Evolutionary conservation across 2,888 invertebrate genomes (phyloP).

Genomic region (Ochropacha duplaris): DNA sequence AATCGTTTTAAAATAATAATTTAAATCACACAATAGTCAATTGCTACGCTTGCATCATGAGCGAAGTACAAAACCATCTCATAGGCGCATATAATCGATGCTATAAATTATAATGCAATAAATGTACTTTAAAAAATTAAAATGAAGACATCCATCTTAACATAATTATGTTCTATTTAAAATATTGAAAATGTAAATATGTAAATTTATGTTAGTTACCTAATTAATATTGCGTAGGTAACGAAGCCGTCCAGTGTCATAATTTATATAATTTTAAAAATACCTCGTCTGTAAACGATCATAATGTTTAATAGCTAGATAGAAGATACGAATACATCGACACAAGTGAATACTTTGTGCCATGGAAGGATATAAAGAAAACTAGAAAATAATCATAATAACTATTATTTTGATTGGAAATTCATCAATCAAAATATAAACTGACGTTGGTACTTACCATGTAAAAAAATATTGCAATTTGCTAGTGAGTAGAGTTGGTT

Average conservation of each 20-base stretch:
- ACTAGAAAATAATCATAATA: no score
- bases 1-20: no score
- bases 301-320: slow-evolving; percentile 9
- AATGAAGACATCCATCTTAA: no score
- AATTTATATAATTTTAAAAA: slow-evolving; percentile 44
- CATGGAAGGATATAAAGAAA: slow-evolving; percentile 54
- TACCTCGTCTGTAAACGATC: slow-evolving; percentile 26
- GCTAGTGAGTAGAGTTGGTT: no score
- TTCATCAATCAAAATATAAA: neutral
- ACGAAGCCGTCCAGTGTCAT: slow-evolving; percentile 73
- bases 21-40: no score
- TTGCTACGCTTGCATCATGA: no score
- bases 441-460: neutral
- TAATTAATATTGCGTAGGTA: slow-evolving; percentile 31
- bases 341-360: slow-evolving; percentile 77
- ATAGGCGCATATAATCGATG: no score
- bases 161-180: neutral
- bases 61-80: no score
- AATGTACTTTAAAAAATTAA: no score
- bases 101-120: no score
- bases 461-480: no score
- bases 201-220: slow-evolving; percentile 49
- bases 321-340: slow-evolving; percentile 38
- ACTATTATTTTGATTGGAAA: neutral
- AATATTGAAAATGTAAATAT: slow-evolving; percentile 64